Evolutionary conservation across 2,888 invertebrate genomes (phyloP).

Genomic region (Chouioia cunea): DNA sequence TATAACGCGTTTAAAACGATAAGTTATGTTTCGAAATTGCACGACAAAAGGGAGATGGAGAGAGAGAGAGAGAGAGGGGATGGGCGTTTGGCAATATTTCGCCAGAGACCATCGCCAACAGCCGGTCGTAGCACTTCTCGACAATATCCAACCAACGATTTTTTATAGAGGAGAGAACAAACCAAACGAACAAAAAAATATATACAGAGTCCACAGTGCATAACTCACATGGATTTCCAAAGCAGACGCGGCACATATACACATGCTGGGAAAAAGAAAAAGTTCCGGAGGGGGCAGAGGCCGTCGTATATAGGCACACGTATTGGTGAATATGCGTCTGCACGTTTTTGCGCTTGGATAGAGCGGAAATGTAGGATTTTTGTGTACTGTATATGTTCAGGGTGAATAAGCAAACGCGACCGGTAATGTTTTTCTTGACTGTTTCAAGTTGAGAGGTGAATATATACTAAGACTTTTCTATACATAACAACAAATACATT

Average conservation of each 20-base stretch:
- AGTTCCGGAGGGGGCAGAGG: neutral
- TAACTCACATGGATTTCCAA: constrained; percentile 30
- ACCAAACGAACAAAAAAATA: too few species aligned
- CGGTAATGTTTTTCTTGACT: too few species aligned
- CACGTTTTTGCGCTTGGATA: too few species aligned
- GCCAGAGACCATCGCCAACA: constrained; percentile 24
- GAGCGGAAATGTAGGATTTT: too few species aligned
- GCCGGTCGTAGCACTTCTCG: constrained; percentile 14
- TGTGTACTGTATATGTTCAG: neutral
- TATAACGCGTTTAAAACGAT: constrained; percentile 17
- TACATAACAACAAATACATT: too few species aligned
- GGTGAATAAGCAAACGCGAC: neutral
- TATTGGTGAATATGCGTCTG: too few species aligned
- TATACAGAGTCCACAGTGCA: constrained; percentile 17
- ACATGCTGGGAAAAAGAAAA: neutral
- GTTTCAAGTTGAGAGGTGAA: too few species aligned
- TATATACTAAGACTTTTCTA: too few species aligned
- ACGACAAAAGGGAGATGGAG: neutral
- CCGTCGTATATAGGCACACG: too few species aligned
- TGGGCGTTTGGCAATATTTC: constrained; percentile 22
- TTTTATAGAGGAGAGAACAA: constrained; percentile 29
- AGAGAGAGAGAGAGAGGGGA: neutral
- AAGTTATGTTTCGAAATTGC: constrained; percentile 2
- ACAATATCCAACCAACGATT: constrained; percentile 31
- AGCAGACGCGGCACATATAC: neutral